phyloP scores from a whole-genome alignment of 2,888 invertebrate species.

The Pomacea canaliculata region DNA sequence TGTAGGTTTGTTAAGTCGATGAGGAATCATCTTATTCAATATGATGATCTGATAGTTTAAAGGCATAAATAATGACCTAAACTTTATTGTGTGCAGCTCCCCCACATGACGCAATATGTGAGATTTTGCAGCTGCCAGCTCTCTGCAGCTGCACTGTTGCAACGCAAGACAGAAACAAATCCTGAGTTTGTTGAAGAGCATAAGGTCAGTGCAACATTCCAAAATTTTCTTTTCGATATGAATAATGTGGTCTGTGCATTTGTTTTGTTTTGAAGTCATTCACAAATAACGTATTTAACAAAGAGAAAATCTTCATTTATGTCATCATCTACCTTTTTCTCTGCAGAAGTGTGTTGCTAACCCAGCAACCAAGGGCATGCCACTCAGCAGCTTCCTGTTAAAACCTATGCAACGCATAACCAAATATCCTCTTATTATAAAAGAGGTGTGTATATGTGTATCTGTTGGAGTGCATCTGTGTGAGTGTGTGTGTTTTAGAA shows the following conservation, averaged over 20 bases:
- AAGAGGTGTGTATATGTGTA: conserved; percentile 73
- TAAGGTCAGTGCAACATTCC: conserved; percentile 47
- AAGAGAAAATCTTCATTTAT: neutral
- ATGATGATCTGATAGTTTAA: no score
- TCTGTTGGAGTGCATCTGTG: no score
- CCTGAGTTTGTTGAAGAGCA: conserved; percentile 76
- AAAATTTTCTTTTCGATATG: neutral
- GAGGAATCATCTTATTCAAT: no score
- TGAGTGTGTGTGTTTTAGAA: no score
- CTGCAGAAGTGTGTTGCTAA: conserved; percentile 76
- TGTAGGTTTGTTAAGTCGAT: no score
- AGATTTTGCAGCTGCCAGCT: conserved; percentile 82
- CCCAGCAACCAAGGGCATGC: conserved; percentile 79
- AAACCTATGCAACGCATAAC: conserved; percentile 88
- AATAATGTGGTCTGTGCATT: neutral
- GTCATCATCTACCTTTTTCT: neutral
- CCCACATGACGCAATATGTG: conserved; percentile 80
- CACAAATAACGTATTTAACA: no score
- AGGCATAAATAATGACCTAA: no score
- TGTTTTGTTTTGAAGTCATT: no score
- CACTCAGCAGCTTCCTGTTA: conserved; percentile 81
- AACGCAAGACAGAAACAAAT: conserved; percentile 76
- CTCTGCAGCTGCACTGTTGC: conserved; percentile 78
- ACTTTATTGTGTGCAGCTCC: conserved; percentile 73
- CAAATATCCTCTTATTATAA: conserved; percentile 82